phyloP scores from a whole-genome alignment of 2,888 invertebrate species.

The Choristoneura rosaceana region DNA sequence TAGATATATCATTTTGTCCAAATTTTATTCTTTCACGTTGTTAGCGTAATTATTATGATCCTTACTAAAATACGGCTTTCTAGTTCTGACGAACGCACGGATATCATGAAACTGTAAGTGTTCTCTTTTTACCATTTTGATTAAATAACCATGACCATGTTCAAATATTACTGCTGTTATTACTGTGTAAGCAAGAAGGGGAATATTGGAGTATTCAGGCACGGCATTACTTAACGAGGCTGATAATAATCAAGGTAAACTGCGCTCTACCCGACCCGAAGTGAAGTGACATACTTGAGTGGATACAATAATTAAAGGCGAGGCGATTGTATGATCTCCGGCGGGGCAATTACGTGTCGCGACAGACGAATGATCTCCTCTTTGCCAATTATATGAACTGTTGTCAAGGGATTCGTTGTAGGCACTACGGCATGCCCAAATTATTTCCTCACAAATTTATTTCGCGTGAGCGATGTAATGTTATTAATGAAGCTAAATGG shows the following conservation, averaged over 20 bases:
- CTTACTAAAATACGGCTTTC: too few relatives aligned
- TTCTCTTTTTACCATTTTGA: too few relatives aligned
- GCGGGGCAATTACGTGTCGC: conserved; percentile 34
- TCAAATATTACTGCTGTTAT: not conserved
- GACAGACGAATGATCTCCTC: conserved; percentile 33
- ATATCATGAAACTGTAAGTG: too few relatives aligned
- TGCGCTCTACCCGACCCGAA: conserved; percentile 7
- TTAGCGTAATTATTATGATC: too few relatives aligned
- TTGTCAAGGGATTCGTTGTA: conserved; percentile 23
- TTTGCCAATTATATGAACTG: conserved; percentile 30
- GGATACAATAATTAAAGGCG: conserved; percentile 36
- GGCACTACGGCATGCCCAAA: conserved; percentile 11
- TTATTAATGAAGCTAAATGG: conserved; percentile 14
- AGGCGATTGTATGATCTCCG: conserved; percentile 32
- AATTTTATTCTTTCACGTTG: too few relatives aligned
- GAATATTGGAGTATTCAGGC: conserved; percentile 7
- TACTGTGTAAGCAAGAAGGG: not conserved
- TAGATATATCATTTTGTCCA: too few relatives aligned
- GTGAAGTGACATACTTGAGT: conserved; percentile 28
- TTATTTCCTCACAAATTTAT: conserved; percentile 5
- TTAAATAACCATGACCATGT: not conserved
- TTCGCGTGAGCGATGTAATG: conserved; percentile 1
- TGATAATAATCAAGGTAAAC: conserved; percentile 29
- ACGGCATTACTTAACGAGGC: conserved; percentile 8
- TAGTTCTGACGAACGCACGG: too few relatives aligned